Evolutionary conservation across 2,888 invertebrate genomes (phyloP).

Genomic region (Cepaea hortensis): DNA sequence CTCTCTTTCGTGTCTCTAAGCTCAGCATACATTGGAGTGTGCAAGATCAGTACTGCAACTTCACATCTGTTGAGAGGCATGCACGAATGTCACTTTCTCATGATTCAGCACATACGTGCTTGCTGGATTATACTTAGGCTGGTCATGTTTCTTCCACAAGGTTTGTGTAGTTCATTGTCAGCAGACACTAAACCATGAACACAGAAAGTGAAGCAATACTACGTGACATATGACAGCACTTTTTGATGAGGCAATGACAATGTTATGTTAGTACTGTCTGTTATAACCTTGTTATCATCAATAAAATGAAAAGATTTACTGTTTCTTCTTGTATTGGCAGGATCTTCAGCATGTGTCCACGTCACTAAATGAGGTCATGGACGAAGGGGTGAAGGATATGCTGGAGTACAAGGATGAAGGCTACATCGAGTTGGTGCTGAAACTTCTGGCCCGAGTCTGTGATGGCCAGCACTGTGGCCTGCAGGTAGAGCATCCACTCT

Average conservation of each 20-base stretch:
- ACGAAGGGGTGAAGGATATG: slow-evolving; percentile 68
- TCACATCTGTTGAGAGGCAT: no score
- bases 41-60: no score
- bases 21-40: no score
- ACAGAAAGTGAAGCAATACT: no score
- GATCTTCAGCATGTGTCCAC: slow-evolving; percentile 49
- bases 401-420: slow-evolving; percentile 76
- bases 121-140: no score
- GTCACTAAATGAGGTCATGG: slow-evolving; percentile 56
- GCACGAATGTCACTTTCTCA: no score
- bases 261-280: neutral
- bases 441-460: slow-evolving; percentile 74
- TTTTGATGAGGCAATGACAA: neutral
- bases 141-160: no score
- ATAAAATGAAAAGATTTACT: neutral
- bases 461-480: slow-evolving; percentile 75
- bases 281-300: neutral
- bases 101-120: no score
- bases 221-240: no score
- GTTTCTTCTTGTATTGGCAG: neutral
- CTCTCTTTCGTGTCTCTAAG: no score
- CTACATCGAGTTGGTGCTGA: slow-evolving; percentile 75
- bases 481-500: slow-evolving; percentile 66
- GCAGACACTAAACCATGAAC: no score
- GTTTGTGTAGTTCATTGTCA: no score